Conservation (phyloP, 2,888 invertebrate genomes). For the Spatulosminthurus flaviceps region DNA sequence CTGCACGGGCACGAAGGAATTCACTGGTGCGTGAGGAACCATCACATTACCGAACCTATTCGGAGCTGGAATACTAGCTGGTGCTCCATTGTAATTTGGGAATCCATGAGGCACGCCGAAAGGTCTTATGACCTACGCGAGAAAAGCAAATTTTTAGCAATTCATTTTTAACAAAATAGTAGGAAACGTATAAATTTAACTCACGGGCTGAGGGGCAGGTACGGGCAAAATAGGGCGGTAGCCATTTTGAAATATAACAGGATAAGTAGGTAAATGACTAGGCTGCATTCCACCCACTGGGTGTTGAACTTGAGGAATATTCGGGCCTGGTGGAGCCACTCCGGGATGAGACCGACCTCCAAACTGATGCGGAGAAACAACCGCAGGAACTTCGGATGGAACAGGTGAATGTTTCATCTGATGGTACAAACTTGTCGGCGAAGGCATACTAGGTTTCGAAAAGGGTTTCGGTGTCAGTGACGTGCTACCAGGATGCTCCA, state of each 20-base stretch:
- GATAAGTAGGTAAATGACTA: slow-evolving; percentile 8
- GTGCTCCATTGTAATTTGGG: neutral
- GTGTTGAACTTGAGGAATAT: neutral
- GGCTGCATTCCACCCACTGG: slow-evolving; percentile 24
- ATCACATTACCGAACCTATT: neutral
- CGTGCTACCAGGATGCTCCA: neutral
- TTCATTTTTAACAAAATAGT: too few species aligned
- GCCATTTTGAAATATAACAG: neutral
- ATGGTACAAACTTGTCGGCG: slow-evolving; percentile 2
- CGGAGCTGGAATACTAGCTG: neutral
- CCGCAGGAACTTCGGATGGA: neutral
- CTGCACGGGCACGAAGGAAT: neutral
- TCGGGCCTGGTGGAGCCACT: neutral
- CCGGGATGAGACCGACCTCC: neutral
- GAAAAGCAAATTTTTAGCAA: neutral
- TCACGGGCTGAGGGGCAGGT: neutral
- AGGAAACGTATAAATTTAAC: neutral
- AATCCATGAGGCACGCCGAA: neutral
- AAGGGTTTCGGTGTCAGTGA: neutral
- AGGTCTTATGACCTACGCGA: slow-evolving; percentile 15
- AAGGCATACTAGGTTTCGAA: slow-evolving; percentile 16
- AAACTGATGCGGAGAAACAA: slow-evolving; percentile 6
- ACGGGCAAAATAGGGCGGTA: neutral
- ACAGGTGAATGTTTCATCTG: slow-evolving; percentile 29
- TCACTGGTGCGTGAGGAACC: neutral